Conservation (phyloP, 2,113 vertebrate species). For the Hiodon tergisus region DNA sequence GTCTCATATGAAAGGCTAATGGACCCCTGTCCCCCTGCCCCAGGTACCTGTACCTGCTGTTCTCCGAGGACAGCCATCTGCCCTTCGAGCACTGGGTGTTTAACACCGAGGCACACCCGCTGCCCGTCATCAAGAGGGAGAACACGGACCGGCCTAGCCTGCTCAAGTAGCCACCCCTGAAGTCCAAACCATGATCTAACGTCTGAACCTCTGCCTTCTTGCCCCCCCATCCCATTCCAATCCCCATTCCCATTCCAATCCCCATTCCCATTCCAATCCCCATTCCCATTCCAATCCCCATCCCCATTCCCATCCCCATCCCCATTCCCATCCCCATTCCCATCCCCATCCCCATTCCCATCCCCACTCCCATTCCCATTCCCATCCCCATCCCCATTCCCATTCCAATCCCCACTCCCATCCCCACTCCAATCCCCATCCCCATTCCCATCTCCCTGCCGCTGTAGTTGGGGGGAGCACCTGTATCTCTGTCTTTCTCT, state of each 20-base stretch:
- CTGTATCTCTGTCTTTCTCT: too few relatives aligned
- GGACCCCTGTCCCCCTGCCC: conserved; percentile 10
- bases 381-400: not conserved
- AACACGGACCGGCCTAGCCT: conserved; percentile 47
- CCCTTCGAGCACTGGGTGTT: conserved; percentile 94
- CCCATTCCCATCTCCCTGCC: too few relatives aligned
- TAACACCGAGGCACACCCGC: conserved; percentile 92
- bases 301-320: not conserved
- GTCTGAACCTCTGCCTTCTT: conserved; percentile 6
- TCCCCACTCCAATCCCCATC: not conserved
- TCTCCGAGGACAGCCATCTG: conserved; percentile 94
- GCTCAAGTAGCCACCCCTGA: conserved; percentile 47
- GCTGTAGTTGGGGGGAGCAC: too few relatives aligned
- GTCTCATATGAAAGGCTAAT: not conserved
- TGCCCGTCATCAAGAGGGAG: conserved; percentile 76
- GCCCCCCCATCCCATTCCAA: not conserved
- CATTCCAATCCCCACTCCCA: not conserved
- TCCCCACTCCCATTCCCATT: too few relatives aligned
- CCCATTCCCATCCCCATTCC: not conserved
- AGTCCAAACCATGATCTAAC: not conserved
- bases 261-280: not conserved
- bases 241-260: not conserved
- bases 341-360: not conserved
- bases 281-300: not conserved
- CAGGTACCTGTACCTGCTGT: conserved; percentile 91